Conservation (phyloP, 2,888 invertebrate genomes). For the Phrixothrix hirtus region DNA sequence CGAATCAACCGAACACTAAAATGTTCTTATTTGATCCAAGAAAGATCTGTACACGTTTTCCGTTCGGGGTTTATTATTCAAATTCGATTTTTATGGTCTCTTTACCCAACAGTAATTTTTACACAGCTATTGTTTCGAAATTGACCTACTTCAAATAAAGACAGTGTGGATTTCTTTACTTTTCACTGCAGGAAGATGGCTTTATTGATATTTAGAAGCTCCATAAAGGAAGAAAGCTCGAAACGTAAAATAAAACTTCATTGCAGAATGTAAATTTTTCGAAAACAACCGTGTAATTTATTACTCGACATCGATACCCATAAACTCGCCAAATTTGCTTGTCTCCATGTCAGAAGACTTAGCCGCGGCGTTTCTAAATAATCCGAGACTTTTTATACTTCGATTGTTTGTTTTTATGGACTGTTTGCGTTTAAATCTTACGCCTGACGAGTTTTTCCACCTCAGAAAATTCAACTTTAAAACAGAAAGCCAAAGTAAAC, state of each 20-base stretch:
- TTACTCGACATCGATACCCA: neutral
- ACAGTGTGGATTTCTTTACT: neutral
- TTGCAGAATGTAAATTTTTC: neutral
- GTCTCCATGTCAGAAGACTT: neutral
- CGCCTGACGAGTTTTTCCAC: no score
- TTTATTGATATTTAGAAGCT: neutral
- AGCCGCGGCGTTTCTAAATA: neutral
- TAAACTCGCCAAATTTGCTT: neutral
- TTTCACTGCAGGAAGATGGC: neutral
- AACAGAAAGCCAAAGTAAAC: no score
- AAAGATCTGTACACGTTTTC: no score
- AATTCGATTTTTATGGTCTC: constrained; percentile 14
- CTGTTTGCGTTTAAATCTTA: neutral
- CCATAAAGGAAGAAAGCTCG: neutral
- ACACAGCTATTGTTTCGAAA: neutral
- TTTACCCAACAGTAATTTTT: neutral
- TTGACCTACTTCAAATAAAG: neutral
- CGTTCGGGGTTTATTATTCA: constrained; percentile 13
- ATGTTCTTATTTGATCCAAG: no score
- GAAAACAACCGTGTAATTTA: constrained; percentile 1
- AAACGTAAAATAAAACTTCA: neutral
- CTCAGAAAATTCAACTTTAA: no score
- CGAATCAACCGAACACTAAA: no score
- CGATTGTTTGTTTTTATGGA: neutral
- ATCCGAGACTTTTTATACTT: neutral